Evolutionary conservation across 1,140 invertebrate species (phyloP).

Genomic region (Paraescarpia echinospica): DNA sequence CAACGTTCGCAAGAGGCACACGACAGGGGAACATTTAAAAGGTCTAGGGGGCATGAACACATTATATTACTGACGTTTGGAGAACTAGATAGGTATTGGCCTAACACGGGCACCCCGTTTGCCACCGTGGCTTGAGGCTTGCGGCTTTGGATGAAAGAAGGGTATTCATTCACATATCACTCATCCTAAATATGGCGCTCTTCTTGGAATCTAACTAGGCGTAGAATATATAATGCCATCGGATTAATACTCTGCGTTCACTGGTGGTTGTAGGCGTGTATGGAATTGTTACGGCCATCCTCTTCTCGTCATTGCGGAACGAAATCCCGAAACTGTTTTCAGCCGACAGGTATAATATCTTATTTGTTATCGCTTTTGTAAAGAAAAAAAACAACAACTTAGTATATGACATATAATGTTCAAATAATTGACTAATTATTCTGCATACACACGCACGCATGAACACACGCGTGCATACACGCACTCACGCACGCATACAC

Average conservation of each 20-base stretch:
- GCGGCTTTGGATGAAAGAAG: background rate
- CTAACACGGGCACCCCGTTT: background rate
- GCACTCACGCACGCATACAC: slow-evolving; percentile 16
- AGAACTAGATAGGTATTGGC: too few relatives aligned
- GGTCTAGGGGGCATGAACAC: too few relatives aligned
- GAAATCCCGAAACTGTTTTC: background rate
- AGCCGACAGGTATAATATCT: background rate
- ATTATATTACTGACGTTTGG: too few relatives aligned
- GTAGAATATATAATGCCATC: background rate
- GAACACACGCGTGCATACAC: background rate
- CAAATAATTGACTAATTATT: background rate
- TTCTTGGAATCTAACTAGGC: background rate
- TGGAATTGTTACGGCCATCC: background rate
- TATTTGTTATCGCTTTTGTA: background rate
- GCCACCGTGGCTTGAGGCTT: too few relatives aligned
- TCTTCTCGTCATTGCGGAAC: background rate
- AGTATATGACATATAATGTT: background rate
- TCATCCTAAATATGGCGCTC: background rate
- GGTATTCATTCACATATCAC: background rate
- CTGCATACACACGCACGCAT: background rate
- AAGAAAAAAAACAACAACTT: background rate
- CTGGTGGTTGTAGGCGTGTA: background rate
- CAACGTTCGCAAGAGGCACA: too few relatives aligned
- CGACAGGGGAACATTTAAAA: too few relatives aligned
- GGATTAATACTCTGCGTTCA: background rate